Evolutionary conservation across 1,140 invertebrate genomes (phyloP).

Genomic region (Nixonia krombeini): DNA sequence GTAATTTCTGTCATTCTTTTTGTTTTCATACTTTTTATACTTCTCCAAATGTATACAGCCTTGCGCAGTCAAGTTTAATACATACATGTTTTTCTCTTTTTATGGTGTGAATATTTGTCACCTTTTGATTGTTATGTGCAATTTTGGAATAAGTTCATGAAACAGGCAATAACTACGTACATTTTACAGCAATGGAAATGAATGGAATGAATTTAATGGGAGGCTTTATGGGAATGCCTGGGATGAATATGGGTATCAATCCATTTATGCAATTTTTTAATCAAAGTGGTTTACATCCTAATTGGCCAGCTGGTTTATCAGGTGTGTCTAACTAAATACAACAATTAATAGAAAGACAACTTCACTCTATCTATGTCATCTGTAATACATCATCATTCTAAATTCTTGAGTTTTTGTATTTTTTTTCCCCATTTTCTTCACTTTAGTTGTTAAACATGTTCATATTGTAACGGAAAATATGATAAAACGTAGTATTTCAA

Average conservation of each 20-base stretch:
- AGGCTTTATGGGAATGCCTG: conserved; percentile 65
- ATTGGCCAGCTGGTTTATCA: conserved; percentile 61
- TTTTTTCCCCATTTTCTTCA: conserved; percentile 2
- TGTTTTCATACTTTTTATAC: background rate
- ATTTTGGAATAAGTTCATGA: too few species aligned
- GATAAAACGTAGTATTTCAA: too few species aligned
- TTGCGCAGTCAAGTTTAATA: conserved; percentile 6
- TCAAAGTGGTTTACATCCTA: conserved; percentile 64
- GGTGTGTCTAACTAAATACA: conserved; percentile 49
- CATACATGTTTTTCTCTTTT: too few species aligned
- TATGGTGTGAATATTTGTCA: too few species aligned
- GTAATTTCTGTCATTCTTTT: conserved; percentile 22
- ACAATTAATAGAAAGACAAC: too few species aligned
- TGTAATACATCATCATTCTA: too few species aligned
- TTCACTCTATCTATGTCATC: too few species aligned
- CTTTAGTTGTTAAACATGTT: too few species aligned
- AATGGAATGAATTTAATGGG: conserved; percentile 66
- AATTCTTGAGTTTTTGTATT: too few species aligned
- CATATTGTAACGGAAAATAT: too few species aligned
- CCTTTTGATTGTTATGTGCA: too few species aligned
- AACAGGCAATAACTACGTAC: conserved; percentile 32
- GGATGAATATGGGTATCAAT: conserved; percentile 68
- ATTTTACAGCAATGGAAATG: conserved; percentile 61
- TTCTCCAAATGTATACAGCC: conserved; percentile 23
- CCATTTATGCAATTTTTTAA: conserved; percentile 68